Conservation (phyloP, 2,797 vertebrate species). For the Coluber constrictor region DNA sequence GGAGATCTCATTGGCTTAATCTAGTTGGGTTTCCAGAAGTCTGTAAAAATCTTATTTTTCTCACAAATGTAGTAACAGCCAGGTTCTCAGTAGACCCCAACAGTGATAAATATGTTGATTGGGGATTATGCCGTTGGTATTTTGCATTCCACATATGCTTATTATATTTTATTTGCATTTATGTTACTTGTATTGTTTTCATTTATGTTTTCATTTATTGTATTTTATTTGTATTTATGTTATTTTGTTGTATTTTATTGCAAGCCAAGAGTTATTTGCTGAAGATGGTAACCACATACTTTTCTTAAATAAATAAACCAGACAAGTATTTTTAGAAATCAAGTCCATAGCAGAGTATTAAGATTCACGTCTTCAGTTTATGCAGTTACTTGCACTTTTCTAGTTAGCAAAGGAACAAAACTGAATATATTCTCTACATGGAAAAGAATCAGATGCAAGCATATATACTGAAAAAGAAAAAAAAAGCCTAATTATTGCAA, state of each 20-base stretch:
- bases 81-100: background rate
- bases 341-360: background rate
- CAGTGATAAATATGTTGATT: background rate
- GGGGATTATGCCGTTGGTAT: background rate
- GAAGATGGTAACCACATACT: background rate
- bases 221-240: background rate
- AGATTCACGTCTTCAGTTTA: background rate
- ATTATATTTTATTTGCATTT: background rate
- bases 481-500: background rate
- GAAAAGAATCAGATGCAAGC: background rate
- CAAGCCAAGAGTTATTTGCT: background rate
- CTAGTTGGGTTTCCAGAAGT: background rate
- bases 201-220: background rate
- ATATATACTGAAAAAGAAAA: background rate
- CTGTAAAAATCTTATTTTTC: background rate
- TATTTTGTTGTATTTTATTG: background rate
- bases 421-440: background rate
- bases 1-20: background rate
- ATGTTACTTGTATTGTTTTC: background rate
- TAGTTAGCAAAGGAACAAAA: background rate
- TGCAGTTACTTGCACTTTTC: background rate
- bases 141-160: background rate
- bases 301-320: background rate
- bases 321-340: background rate
- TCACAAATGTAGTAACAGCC: background rate